Conservation (phyloP, 2,888 invertebrate genomes). For the Xylota segnis region DNA sequence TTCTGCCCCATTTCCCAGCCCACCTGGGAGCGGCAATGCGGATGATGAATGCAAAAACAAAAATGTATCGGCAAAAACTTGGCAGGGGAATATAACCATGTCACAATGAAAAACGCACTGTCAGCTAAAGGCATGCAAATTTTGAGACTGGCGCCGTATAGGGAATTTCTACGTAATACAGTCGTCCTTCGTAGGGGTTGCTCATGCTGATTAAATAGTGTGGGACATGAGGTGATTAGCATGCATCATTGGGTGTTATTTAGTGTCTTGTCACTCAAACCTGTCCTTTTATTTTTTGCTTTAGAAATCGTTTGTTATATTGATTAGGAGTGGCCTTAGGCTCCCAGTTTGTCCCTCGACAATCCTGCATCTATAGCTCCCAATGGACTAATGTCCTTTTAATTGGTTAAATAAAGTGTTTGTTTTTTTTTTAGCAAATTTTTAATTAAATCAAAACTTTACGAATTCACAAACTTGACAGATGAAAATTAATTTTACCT, state of each 20-base stretch:
- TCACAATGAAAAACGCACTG: slow-evolving; percentile 57
- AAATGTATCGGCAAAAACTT: slow-evolving; percentile 36
- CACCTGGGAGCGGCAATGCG: slow-evolving; percentile 44
- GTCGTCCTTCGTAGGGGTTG: not conserved
- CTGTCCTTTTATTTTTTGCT: not conserved
- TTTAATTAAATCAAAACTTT: slow-evolving; percentile 71
- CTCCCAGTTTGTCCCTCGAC: not conserved
- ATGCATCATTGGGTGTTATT: slow-evolving; percentile 20
- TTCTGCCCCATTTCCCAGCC: slow-evolving; percentile 57
- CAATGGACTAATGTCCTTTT: slow-evolving; percentile 7
- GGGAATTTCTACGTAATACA: slow-evolving; percentile 10
- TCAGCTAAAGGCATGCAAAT: slow-evolving; percentile 55
- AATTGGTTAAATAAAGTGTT: slow-evolving; percentile 19
- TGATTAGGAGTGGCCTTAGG: too few relatives aligned
- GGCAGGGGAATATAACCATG: slow-evolving; percentile 20
- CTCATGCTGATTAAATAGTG: slow-evolving; percentile 22
- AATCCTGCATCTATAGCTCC: not conserved
- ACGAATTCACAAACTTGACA: slow-evolving; percentile 52
- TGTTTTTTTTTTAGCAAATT: slow-evolving; percentile 31
- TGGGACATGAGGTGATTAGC: slow-evolving; percentile 24
- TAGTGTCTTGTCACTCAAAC: not conserved
- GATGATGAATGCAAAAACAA: slow-evolving; percentile 50
- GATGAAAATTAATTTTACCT: slow-evolving; percentile 67
- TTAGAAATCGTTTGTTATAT: not conserved
- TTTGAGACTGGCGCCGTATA: slow-evolving; percentile 47